Evolutionary conservation across 2,888 invertebrate species (phyloP).

Genomic region (Lasioglossum leucozonium): DNA sequence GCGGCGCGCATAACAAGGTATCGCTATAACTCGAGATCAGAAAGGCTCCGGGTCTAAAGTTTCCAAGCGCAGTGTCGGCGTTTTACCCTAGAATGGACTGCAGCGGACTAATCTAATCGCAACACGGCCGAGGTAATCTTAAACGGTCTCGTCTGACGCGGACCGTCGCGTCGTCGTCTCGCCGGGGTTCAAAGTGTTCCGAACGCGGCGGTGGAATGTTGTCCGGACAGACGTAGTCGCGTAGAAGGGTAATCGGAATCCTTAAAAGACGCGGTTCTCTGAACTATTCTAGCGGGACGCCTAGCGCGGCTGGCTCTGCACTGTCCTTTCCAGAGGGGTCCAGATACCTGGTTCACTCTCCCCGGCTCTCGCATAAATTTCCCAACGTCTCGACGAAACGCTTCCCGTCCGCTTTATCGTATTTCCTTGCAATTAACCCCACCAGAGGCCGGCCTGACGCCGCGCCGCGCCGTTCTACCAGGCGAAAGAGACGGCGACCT

Average conservation of each 20-base stretch:
- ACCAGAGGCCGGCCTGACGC: slow-evolving; percentile 41
- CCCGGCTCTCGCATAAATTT: slow-evolving; percentile 67
- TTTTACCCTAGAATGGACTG: not conserved
- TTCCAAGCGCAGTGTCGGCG: not conserved
- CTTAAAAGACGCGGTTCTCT: slow-evolving; percentile 52
- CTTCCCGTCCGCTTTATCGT: slow-evolving; percentile 73
- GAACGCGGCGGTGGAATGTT: not conserved
- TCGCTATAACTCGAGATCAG: not conserved
- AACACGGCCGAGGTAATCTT: not conserved
- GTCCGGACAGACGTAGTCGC: not conserved
- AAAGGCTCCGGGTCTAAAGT: not conserved
- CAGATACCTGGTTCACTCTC: slow-evolving; percentile 12
- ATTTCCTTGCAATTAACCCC: slow-evolving; percentile 80
- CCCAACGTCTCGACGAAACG: slow-evolving; percentile 70
- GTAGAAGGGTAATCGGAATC: slow-evolving; percentile 59
- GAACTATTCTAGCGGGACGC: slow-evolving; percentile 36
- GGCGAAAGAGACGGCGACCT: slow-evolving; percentile 68
- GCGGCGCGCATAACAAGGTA: not conserved
- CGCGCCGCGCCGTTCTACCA: slow-evolving; percentile 19
- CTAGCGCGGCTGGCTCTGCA: not conserved
- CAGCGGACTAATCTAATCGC: not conserved
- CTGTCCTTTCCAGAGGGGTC: not conserved
- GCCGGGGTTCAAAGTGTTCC: not conserved
- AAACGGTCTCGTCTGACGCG: not conserved
- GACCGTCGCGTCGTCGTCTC: not conserved